Percentiles rank a stretch among this genome's conserved stretches.
Evolutionary conservation across 2,797 vertebrate species (phyloP).

Genomic region (Pagetopsis macropterus): DNA sequence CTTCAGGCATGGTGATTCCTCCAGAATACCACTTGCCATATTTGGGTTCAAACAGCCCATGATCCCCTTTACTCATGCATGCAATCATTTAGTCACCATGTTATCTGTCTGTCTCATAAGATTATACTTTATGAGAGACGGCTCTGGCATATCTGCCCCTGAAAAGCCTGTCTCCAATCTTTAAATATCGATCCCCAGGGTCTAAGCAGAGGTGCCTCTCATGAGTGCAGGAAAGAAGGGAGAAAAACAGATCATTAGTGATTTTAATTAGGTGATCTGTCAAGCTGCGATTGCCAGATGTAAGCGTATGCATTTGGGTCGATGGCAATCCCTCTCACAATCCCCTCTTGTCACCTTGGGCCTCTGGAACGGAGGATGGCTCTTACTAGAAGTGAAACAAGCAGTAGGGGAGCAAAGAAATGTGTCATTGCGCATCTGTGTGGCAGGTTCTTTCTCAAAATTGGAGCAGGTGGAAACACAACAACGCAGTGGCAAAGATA

Average conservation of each 20-base stretch:
- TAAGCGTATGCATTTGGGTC: slow-evolving; percentile 82
- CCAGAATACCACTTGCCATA: slow-evolving; percentile 34
- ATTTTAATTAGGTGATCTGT: slow-evolving; percentile 88
- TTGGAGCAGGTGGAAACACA: slow-evolving; percentile 40
- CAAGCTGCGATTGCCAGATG: slow-evolving; percentile 83
- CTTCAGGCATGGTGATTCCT: slow-evolving; percentile 27
- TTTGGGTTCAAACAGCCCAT: slow-evolving; percentile 49
- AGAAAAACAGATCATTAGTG: slow-evolving; percentile 85
- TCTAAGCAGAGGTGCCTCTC: slow-evolving; percentile 79
- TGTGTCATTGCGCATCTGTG: slow-evolving; percentile 68
- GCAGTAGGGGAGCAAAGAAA: slow-evolving; percentile 65
- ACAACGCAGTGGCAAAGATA: slow-evolving; percentile 8
- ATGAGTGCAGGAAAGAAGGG: slow-evolving; percentile 70
- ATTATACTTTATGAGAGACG: slow-evolving; percentile 79
- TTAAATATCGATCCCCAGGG: slow-evolving; percentile 84
- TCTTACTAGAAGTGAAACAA: slow-evolving; percentile 62
- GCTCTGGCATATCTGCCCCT: slow-evolving; percentile 70
- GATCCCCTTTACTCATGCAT: slow-evolving; percentile 56
- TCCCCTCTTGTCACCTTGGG: slow-evolving; percentile 80
- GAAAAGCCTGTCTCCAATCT: slow-evolving; percentile 79
- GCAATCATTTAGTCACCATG: slow-evolving; percentile 65
- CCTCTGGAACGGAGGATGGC: slow-evolving; percentile 59
- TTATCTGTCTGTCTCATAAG: slow-evolving; percentile 76
- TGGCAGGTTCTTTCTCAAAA: slow-evolving; percentile 45
- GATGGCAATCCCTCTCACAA: slow-evolving; percentile 79